Conservation (phyloP, 1,140 invertebrate genomes). For the Cyclina sinensis region DNA sequence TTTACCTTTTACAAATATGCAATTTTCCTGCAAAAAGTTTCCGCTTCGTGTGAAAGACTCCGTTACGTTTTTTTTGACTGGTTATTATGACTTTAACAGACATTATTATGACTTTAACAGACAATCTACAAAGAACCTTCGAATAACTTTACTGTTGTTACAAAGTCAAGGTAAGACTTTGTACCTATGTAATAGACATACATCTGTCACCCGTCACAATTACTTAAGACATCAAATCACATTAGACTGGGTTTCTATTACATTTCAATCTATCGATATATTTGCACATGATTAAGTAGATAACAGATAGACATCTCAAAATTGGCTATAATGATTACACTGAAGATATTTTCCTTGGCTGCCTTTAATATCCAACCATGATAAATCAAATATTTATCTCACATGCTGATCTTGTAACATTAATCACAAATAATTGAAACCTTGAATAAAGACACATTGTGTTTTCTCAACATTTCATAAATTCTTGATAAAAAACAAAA, state of each 20-base stretch:
- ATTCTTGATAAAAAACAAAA: background rate
- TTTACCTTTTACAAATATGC: no score
- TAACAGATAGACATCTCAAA: background rate
- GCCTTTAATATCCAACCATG: background rate
- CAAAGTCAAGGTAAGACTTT: no score
- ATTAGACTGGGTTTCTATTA: background rate
- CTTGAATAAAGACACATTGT: background rate
- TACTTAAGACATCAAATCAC: background rate
- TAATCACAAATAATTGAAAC: background rate
- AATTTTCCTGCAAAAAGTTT: no score
- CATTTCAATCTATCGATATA: background rate
- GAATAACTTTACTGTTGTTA: no score
- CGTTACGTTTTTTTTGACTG: no score
- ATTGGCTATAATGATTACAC: background rate
- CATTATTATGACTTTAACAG: no score
- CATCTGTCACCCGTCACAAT: no score
- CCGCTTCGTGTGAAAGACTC: no score
- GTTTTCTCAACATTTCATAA: background rate
- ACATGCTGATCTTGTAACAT: background rate
- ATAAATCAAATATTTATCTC: slow-evolving; percentile 23
- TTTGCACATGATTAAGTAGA: slow-evolving; percentile 10
- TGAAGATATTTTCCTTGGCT: background rate
- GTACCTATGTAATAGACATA: no score
- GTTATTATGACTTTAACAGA: no score
- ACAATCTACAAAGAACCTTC: no score